These are phyloP conservation scores for Speoplatyrhinus poulsoni DNA, from an alignment of 2,113 vertebrate species.

Conservation along the genomic window DNA sequence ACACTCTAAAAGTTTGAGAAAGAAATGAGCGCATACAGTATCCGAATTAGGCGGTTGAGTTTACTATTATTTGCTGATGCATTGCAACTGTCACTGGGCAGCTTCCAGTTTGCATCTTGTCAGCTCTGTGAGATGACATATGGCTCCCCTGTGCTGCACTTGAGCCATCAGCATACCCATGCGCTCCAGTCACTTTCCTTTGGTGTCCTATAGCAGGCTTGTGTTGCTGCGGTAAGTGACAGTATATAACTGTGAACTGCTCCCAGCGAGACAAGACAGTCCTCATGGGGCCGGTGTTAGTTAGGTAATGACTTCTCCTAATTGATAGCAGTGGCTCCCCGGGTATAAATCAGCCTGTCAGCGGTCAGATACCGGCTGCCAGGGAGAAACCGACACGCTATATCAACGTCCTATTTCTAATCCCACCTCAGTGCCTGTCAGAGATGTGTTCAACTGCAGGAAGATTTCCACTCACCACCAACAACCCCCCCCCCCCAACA, in stretches of 20 bases:
- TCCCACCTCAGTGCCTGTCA: slow-evolving; percentile 55
- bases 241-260: slow-evolving; percentile 72
- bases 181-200: slow-evolving; percentile 50
- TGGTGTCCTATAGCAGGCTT: slow-evolving; percentile 64
- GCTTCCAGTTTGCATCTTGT: slow-evolving; percentile 49
- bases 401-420: slow-evolving; percentile 71
- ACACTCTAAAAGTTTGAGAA: neutral
- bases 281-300: slow-evolving; percentile 58
- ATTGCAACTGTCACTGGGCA: slow-evolving; percentile 26
- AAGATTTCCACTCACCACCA: slow-evolving; percentile 54
- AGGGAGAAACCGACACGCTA: slow-evolving; percentile 69
- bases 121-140: slow-evolving; percentile 49
- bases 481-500: too few relatives aligned
- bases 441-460: slow-evolving; percentile 66
- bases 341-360: slow-evolving; percentile 67
- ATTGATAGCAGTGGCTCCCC: slow-evolving; percentile 68
- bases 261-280: slow-evolving; percentile 50
- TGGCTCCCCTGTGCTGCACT: slow-evolving; percentile 23
- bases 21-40: slow-evolving; percentile 14
- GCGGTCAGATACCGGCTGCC: slow-evolving; percentile 72
- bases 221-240: slow-evolving; percentile 72
- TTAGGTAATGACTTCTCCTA: slow-evolving; percentile 68
- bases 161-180: neutral
- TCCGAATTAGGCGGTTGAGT: neutral
- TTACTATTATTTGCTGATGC: slow-evolving; percentile 16